phyloP scores from a whole-genome alignment of 2,888 invertebrate species.

The Minunthozetes semirufus region DNA sequence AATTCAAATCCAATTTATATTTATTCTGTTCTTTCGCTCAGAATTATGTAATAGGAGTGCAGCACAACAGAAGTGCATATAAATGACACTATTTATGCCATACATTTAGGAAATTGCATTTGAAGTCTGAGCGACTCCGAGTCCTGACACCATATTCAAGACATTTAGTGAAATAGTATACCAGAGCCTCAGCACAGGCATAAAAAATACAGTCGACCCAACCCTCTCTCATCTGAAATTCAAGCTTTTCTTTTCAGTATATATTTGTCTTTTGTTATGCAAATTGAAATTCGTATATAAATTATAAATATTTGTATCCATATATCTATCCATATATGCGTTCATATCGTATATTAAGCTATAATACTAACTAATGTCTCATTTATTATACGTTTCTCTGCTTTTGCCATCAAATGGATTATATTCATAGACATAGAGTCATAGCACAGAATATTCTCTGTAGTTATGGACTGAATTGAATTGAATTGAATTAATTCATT shows the following conservation, averaged over 20 bases:
- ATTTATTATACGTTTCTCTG: background rate
- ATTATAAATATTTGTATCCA: slow-evolving; percentile 4
- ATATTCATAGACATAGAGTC: background rate
- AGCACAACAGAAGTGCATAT: background rate
- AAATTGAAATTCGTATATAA: slow-evolving; percentile 9
- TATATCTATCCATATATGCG: background rate
- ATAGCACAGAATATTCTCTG: background rate
- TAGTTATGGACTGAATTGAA: background rate
- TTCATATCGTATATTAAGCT: slow-evolving; percentile 16
- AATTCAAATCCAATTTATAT: slow-evolving; percentile 24
- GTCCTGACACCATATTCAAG: background rate
- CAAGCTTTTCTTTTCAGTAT: background rate
- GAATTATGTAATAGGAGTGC: slow-evolving; percentile 5
- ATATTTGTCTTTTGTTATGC: slow-evolving; percentile 26
- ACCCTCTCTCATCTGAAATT: slow-evolving; percentile 10
- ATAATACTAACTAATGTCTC: slow-evolving; percentile 4
- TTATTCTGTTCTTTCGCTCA: background rate
- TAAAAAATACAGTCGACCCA: background rate
- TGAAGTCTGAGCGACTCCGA: background rate
- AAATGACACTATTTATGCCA: slow-evolving; percentile 19
- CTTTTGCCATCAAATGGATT: background rate
- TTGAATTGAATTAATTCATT: background rate
- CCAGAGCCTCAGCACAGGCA: background rate
- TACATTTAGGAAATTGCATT: slow-evolving; percentile 24
- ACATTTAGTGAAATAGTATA: background rate